Percentiles rank a stretch among this genome's conserved stretches.
Evolutionary conservation across 1,140 invertebrate genomes (phyloP).

Genomic region (Panagrolaimus sp.): DNA sequence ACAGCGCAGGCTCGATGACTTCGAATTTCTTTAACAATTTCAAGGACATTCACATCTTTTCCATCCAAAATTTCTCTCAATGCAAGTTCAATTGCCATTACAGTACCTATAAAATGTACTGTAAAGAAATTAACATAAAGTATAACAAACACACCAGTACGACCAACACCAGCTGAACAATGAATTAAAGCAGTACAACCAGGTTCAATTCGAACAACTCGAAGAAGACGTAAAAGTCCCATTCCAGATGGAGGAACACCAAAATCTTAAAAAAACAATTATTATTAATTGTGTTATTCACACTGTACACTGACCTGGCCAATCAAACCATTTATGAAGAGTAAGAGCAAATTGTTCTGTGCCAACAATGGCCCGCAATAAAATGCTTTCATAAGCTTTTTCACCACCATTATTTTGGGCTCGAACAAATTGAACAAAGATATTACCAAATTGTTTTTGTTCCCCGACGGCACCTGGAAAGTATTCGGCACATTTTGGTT

Average conservation of each 20-base stretch:
- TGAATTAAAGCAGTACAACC: slow-evolving; percentile 22
- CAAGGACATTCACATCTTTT: slow-evolving; percentile 17
- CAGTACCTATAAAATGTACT: slow-evolving; percentile 10
- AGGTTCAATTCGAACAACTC: slow-evolving; percentile 19
- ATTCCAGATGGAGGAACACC: slow-evolving; percentile 27
- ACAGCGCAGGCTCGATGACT: slow-evolving; percentile 10
- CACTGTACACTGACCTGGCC: neutral
- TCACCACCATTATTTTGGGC: neutral
- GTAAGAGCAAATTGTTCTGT: neutral
- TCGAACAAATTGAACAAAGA: slow-evolving; percentile 23
- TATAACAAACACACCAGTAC: slow-evolving; percentile 18
- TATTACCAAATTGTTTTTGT: slow-evolving; percentile 16
- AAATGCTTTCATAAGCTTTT: slow-evolving; percentile 15
- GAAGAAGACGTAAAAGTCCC: slow-evolving; percentile 24
- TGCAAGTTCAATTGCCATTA: slow-evolving; percentile 9
- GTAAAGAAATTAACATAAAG: neutral
- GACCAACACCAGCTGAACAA: slow-evolving; percentile 26
- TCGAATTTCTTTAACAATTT: slow-evolving; percentile 29
- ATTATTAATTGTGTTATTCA: neutral
- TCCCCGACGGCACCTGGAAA: slow-evolving; percentile 20
- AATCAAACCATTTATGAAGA: slow-evolving; percentile 19
- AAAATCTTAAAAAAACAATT: slow-evolving; percentile 16
- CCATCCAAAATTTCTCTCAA: slow-evolving; percentile 5
- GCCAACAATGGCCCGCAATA: neutral
- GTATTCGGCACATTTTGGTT: slow-evolving; percentile 28